Evolutionary conservation across 1,140 invertebrate genomes (phyloP).

Genomic region (Tetramorium parvispinum): DNA sequence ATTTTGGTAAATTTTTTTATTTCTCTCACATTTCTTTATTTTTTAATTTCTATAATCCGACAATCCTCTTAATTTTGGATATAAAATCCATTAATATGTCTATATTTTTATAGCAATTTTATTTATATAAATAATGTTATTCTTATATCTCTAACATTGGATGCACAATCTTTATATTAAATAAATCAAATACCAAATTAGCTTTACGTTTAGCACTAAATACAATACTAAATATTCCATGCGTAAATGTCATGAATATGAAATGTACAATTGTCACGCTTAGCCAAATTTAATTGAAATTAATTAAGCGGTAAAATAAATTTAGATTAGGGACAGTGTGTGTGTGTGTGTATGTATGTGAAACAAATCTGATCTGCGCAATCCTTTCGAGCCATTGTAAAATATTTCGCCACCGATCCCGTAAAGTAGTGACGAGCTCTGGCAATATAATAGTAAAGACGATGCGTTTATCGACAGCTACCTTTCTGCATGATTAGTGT

Average conservation of each 20-base stretch:
- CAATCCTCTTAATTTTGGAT: not conserved
- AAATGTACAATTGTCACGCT: not conserved
- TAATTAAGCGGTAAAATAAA: not conserved
- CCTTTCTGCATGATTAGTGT: conserved; percentile 40
- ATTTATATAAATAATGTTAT: not conserved
- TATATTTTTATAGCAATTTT: not conserved
- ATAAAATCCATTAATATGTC: not conserved
- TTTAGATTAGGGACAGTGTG: not conserved
- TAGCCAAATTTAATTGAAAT: not conserved
- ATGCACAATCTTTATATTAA: not conserved
- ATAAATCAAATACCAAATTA: conserved; percentile 19
- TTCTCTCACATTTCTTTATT: not conserved
- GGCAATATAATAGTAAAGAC: conserved; percentile 7
- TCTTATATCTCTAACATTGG: not conserved
- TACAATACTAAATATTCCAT: not conserved
- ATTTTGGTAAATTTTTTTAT: not conserved
- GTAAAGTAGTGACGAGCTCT: not conserved
- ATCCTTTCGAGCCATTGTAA: not conserved
- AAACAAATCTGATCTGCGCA: not conserved
- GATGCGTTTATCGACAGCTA: conserved; percentile 9
- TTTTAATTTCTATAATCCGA: not conserved
- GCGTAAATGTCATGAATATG: not conserved
- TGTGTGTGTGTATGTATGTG: no score
- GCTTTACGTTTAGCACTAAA: not conserved
- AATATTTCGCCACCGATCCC: not conserved